Conservation (phyloP, 2,113 vertebrate species). For the Crotalus helleri region DNA sequence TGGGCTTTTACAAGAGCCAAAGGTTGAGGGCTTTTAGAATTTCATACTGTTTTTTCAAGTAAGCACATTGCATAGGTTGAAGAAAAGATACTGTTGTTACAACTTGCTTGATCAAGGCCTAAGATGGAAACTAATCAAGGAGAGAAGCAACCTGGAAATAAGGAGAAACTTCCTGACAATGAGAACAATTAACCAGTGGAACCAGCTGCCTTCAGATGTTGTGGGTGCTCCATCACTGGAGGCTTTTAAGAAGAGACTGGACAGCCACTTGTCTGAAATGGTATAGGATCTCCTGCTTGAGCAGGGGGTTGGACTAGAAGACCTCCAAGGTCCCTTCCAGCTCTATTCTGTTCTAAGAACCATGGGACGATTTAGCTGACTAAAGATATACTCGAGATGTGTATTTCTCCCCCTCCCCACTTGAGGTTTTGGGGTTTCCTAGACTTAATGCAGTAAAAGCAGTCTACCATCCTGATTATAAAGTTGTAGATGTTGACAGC, state of each 20-base stretch:
- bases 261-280: background rate
- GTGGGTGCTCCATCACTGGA: too few species aligned
- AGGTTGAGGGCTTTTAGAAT: constrained; percentile 76
- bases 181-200: background rate
- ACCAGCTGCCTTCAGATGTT: background rate
- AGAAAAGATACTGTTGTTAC: constrained; percentile 55
- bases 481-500: constrained; percentile 75
- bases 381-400: constrained; percentile 65
- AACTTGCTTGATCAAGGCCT: constrained; percentile 56
- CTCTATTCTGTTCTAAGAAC: background rate
- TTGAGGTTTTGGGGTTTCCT: constrained; percentile 62
- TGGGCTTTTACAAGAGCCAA: constrained; percentile 67
- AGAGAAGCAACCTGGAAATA: background rate
- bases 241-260: background rate
- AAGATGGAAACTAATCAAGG: background rate
- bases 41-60: constrained; percentile 69
- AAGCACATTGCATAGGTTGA: constrained; percentile 63
- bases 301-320: background rate
- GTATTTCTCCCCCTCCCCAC: constrained; percentile 34
- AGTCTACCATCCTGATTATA: constrained; percentile 69
- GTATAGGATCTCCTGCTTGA: background rate
- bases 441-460: constrained; percentile 66
- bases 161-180: background rate
- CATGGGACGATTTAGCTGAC: constrained; percentile 63
- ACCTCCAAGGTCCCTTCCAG: background rate